phyloP scores from a whole-genome alignment of 2,113 vertebrate species.

The Gila orcuttii region DNA sequence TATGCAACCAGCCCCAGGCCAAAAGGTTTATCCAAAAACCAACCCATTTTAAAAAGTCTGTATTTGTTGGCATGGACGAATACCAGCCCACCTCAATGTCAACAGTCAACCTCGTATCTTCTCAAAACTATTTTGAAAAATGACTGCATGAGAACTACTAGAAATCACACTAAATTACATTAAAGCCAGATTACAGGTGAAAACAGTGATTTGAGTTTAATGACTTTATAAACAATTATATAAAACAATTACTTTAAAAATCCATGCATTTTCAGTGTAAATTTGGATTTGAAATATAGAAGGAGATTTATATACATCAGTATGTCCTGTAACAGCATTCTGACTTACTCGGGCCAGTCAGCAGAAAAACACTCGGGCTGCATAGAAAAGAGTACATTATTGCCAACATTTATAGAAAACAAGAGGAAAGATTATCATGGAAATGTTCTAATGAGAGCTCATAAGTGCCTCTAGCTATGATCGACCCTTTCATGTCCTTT shows the following conservation, averaged over 20 bases:
- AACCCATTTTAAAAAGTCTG: not conserved
- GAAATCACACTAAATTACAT: conserved; percentile 43
- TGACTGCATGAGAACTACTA: not conserved
- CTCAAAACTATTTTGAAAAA: not conserved
- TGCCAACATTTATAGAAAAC: conserved; percentile 83
- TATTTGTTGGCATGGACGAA: not conserved
- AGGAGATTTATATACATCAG: conserved; percentile 92
- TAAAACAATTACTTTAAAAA: conserved; percentile 82
- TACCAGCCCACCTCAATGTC: not conserved
- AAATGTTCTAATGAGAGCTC: conserved; percentile 66
- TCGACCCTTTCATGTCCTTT: conserved; percentile 61
- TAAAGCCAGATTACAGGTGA: conserved; percentile 62
- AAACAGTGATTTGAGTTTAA: conserved; percentile 82
- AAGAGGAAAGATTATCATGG: conserved; percentile 80
- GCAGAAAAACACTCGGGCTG: conserved; percentile 93
- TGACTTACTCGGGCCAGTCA: conserved; percentile 85
- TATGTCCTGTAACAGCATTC: conserved; percentile 92
- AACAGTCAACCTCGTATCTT: not conserved
- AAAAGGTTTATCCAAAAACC: not conserved
- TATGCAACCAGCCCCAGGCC: too few species aligned
- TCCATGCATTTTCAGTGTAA: conserved; percentile 86
- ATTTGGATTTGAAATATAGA: conserved; percentile 96
- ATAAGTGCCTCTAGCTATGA: conserved; percentile 73
- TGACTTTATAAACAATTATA: conserved; percentile 85
- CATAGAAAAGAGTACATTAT: conserved; percentile 98